Evolutionary conservation across 2,113 vertebrate genomes (phyloP), one percentile per base, ranked within the genome.

Genomic region (Indicator maculatus): DNA sequence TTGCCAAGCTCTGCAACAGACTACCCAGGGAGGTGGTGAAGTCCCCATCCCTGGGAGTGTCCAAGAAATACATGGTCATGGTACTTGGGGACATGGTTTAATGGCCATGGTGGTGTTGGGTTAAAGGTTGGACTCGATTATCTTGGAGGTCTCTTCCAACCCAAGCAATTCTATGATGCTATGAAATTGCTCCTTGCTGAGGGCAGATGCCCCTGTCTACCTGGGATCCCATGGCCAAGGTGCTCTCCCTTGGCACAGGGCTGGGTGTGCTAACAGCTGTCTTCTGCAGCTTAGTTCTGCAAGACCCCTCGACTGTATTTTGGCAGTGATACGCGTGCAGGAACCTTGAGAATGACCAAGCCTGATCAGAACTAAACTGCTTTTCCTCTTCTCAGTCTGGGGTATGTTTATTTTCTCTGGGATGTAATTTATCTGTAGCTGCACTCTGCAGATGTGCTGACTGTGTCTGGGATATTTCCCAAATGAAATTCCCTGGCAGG

Each of bases 401-500:
- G 61, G 2, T 44, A 24, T 66, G 69, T 88, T 95, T 86, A 47
- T 91, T 96, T 89, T 75, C 39, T 38, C 71, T 75, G 14, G 44
- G 33, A 9, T 86, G 61, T 83, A 64, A 90, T 95, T 95, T 88
- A 82, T 95, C 71, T 83, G 72, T 20, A 83, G 89, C 47, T 16
- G 73, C 66, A 11, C 36, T 90, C 95, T 83, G 72, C 93, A 64
- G 8, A 91, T 90, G 4, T 87, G 93, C 91, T 94, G 95, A 93
- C 59, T 86, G 17, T 50, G 92, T 80, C 28, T 31, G 58, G 86
- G 73, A 11, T 1, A 4, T 67, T 78, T 94, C 94, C 94, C 91
- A 64, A 24, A 19, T 74, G 83, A 60, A 91, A 82, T 84, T 36
- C 89, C 38, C 69, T 97, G 94, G 92, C 96, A 81, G 27, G 36